A percentile compares a stretch with the other conserved stretches of the same genome.
Evolutionary conservation across 2,888 invertebrate species (phyloP).

Genomic region (Zaprionus obscuricornis): DNA sequence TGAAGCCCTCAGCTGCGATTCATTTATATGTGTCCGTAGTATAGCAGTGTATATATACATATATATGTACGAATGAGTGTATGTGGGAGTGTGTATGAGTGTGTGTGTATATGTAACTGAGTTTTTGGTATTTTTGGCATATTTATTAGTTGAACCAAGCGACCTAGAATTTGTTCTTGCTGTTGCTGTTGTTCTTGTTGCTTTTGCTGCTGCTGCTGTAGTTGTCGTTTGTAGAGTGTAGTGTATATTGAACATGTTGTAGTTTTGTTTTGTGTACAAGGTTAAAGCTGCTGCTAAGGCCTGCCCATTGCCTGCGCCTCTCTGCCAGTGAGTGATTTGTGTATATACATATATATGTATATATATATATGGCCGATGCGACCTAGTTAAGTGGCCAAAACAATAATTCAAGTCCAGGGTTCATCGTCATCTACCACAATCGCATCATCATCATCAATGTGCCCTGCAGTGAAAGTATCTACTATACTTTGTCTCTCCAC

Average conservation of each 20-base stretch:
- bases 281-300: too few relatives aligned
- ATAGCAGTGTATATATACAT: constrained; percentile 8
- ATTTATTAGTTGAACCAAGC: constrained; percentile 68
- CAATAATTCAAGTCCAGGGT: constrained; percentile 10
- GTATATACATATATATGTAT: constrained; percentile 11
- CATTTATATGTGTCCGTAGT: constrained; percentile 63
- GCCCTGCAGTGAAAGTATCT: too few relatives aligned
- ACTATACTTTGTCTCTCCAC: too few relatives aligned
- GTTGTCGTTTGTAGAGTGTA: constrained; percentile 1
- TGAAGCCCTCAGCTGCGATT: constrained; percentile 65
- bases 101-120: too few relatives aligned
- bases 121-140: constrained; percentile 64
- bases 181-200: not conserved
- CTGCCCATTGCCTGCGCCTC: too few relatives aligned
- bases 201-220: constrained; percentile 10
- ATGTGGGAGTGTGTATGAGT: constrained; percentile 11
- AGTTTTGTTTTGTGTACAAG: constrained; percentile 6
- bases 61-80: constrained; percentile 9
- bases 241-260: too few relatives aligned
- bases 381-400: constrained; percentile 33
- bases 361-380: constrained; percentile 8
- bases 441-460: too few relatives aligned
- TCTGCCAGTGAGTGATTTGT: constrained; percentile 39
- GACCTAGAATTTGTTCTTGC: constrained; percentile 52
- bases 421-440: too few relatives aligned